Evolutionary conservation across 1,140 invertebrate species (phyloP).

Genomic region (Phymorhynchus buccinoides): DNA sequence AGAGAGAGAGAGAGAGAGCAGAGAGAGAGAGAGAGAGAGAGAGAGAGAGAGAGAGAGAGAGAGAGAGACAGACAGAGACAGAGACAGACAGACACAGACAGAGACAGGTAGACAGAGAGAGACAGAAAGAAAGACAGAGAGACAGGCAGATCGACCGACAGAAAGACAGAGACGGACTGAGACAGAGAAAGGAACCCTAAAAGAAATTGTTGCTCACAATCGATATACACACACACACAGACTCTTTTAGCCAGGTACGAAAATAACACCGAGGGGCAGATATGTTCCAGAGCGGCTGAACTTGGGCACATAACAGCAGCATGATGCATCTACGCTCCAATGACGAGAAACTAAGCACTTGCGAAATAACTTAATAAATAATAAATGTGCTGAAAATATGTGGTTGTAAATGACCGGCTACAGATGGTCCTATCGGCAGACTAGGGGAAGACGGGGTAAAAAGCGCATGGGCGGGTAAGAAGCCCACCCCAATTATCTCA

Average conservation of each 20-base stretch:
- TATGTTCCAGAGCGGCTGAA: not conserved
- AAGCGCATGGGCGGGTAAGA: too few relatives aligned
- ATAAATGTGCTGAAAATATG: not conserved
- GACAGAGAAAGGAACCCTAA: not conserved
- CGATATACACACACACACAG: not conserved
- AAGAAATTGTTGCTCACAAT: not conserved
- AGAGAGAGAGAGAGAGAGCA: conserved; percentile 6
- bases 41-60: not conserved
- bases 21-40: conserved; percentile 30
- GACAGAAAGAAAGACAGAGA: too few relatives aligned
- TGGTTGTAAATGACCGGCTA: too few relatives aligned
- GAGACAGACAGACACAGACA: not conserved
- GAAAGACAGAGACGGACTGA: too few relatives aligned
- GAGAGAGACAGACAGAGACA: not conserved
- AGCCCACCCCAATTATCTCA: too few relatives aligned
- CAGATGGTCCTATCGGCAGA: too few relatives aligned
- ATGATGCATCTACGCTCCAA: too few relatives aligned
- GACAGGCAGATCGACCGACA: not conserved
- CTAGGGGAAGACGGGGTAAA: too few relatives aligned
- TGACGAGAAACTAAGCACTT: too few relatives aligned
- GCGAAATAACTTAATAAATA: not conserved
- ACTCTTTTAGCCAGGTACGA: not conserved
- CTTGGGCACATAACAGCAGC: too few relatives aligned
- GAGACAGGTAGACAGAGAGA: too few relatives aligned
- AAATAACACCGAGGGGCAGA: not conserved